Evolutionary conservation across 2,113 vertebrate genomes (phyloP).

Genomic region (Neotoma lepida): DNA sequence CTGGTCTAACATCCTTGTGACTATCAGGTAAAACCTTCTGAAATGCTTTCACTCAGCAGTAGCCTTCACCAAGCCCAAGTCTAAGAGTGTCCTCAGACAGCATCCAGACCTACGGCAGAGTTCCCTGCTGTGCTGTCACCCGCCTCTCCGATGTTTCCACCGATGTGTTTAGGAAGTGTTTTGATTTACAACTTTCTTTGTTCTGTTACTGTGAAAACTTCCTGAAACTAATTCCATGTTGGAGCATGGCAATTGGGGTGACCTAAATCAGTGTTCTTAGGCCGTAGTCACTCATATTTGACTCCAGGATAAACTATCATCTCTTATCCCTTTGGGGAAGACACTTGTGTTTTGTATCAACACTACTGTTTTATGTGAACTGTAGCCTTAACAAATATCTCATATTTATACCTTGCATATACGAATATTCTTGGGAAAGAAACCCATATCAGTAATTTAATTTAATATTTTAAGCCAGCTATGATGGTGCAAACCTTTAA

Average conservation of each 20-base stretch:
- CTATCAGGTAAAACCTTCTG: background rate
- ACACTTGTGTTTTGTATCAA: background rate
- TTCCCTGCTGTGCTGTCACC: background rate
- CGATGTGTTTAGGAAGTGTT: background rate
- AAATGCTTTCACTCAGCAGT: background rate
- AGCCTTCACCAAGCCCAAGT: background rate
- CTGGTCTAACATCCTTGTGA: background rate
- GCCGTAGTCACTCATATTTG: background rate
- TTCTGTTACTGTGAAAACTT: background rate
- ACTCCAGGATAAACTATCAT: background rate
- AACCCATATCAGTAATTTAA: background rate
- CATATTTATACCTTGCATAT: background rate
- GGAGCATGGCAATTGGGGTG: background rate
- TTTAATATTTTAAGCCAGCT: background rate
- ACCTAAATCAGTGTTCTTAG: background rate
- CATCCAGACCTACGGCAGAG: background rate
- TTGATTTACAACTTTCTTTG: background rate
- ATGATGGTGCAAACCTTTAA: background rate
- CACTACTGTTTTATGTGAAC: background rate
- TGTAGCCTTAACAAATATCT: background rate
- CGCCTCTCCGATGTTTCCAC: background rate
- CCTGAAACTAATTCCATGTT: background rate
- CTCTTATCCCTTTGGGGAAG: background rate
- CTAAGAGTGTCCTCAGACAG: background rate
- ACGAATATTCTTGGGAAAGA: background rate